Conservation (phyloP, 30 jellyfish, hydroid and myxozoan species). For the Cassiopea andromeda region DNA sequence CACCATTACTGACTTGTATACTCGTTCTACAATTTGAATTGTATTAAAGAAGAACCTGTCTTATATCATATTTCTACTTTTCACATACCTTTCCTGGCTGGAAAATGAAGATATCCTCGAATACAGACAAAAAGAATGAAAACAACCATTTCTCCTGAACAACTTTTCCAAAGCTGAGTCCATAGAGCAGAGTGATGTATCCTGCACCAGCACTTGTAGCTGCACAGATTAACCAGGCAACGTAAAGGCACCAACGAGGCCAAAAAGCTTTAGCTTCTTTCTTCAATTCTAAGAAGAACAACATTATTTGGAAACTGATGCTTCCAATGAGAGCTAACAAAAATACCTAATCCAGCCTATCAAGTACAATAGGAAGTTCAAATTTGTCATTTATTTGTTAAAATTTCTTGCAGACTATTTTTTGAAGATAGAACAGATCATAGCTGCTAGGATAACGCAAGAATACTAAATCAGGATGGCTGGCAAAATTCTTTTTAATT, state of each 20-base stretch:
- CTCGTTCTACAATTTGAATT: background rate
- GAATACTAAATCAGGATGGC: no score
- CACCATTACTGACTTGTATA: no score
- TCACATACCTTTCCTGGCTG: conserved; percentile 82
- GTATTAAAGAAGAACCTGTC: background rate
- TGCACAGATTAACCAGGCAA: conserved; percentile 78
- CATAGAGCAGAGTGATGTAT: conserved; percentile 86
- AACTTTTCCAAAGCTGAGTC: conserved; percentile 77
- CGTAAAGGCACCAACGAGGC: conserved; percentile 71
- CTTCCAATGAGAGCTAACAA: no score
- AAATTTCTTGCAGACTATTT: no score
- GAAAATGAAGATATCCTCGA: conserved; percentile 69
- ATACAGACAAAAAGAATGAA: conserved; percentile 77
- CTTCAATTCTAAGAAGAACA: background rate
- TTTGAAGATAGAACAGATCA: no score
- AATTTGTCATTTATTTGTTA: no score
- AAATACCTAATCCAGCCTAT: no score
- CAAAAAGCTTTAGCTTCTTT: conserved; percentile 7
- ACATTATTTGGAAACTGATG: no score
- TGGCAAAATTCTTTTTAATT: no score
- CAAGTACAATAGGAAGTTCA: no score
- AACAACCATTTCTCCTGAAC: conserved; percentile 84
- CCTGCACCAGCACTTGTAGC: conserved; percentile 54
- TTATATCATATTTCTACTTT: background rate
- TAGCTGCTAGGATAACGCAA: no score